A percentile compares a stretch with the other conserved stretches of the same genome.
Conservation (phyloP, 1,140 invertebrate genomes). For the Vanessa atalanta region DNA sequence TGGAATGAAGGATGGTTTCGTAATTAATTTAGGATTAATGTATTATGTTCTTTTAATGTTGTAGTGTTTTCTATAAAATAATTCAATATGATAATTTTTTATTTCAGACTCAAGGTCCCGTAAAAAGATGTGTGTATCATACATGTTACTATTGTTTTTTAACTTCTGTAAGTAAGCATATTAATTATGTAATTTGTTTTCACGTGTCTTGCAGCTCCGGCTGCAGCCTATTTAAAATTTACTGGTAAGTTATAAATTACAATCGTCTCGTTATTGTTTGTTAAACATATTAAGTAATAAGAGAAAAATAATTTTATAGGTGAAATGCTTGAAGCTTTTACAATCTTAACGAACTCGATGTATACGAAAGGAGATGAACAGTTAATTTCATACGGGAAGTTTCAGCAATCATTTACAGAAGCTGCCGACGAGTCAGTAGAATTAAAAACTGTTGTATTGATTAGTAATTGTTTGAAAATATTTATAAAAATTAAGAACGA, state of each 20-base stretch:
- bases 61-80: neutral
- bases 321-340: conserved; percentile 64
- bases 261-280: neutral
- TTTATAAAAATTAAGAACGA: neutral
- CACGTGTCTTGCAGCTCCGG: conserved; percentile 40
- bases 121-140: conserved; percentile 54
- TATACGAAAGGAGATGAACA: conserved; percentile 49
- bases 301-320: conserved; percentile 32
- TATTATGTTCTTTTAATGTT: neutral
- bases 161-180: conserved; percentile 5
- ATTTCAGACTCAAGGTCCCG: conserved; percentile 45
- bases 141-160: conserved; percentile 7
- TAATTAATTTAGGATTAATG: conserved; percentile 4
- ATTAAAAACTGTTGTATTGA: neutral
- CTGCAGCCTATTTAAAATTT: conserved; percentile 57
- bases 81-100: conserved; percentile 1
- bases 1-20: conserved; percentile 64
- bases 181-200: neutral
- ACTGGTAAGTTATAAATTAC: conserved; percentile 38
- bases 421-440: conserved; percentile 56
- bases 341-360: conserved; percentile 60
- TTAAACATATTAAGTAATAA: neutral
- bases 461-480: too few species aligned
- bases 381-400: conserved; percentile 59
- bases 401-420: conserved; percentile 52